These are phyloP conservation scores for Drosophila borborema DNA, from an alignment of 2,888 invertebrate species.

Conservation along the genomic window DNA sequence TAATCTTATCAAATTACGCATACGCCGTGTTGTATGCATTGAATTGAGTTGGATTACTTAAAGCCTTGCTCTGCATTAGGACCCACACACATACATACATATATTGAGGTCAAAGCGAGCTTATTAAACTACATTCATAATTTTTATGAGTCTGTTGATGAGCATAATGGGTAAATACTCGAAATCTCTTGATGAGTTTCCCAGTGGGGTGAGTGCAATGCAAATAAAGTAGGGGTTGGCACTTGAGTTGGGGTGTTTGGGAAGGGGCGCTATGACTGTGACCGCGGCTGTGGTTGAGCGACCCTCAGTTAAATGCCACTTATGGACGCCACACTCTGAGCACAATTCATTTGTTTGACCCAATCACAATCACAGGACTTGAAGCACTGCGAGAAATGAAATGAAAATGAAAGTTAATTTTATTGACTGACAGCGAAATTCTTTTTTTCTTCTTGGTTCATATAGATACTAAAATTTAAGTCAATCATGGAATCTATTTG, in stretches of 20 bases:
- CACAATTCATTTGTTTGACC: conserved; percentile 7
- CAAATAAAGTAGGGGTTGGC: conserved; percentile 43
- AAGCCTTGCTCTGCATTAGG: conserved; percentile 18
- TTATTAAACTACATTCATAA: conserved; percentile 72
- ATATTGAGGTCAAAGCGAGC: conserved; percentile 65
- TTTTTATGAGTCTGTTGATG: conserved; percentile 62
- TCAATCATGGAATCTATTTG: no score
- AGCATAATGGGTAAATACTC: conserved; percentile 49
- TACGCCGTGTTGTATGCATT: conserved; percentile 57
- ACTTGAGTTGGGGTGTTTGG: neutral
- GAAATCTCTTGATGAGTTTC: conserved; percentile 22
- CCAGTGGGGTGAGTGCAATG: conserved; percentile 21
- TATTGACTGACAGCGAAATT: neutral
- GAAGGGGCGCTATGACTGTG: neutral
- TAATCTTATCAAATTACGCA: conserved; percentile 78
- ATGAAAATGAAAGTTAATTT: neutral
- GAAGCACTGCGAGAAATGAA: neutral
- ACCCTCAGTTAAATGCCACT: conserved; percentile 44
- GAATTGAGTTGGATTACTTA: conserved; percentile 28
- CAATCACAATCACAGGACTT: conserved; percentile 14
- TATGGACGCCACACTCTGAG: conserved; percentile 41
- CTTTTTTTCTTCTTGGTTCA: neutral
- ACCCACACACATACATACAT: neutral
- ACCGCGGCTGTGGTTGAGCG: neutral
- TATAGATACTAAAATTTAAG: neutral